Percentiles rank a stretch among this genome's conserved stretches.
phyloP scores from a whole-genome alignment of 2,888 invertebrate genomes.

The Ornithoptera priamus region DNA sequence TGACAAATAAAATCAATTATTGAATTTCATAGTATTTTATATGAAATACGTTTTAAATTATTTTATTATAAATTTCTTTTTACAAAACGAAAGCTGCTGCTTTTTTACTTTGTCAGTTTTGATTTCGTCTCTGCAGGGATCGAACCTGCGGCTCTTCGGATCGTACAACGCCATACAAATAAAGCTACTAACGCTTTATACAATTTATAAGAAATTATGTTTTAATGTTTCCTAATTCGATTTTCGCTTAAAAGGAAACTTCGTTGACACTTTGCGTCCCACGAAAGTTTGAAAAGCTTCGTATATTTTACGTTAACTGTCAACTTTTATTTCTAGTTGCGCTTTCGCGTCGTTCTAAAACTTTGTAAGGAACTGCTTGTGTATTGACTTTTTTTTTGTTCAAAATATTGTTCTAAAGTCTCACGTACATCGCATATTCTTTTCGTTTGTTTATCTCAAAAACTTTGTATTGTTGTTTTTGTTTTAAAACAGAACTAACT shows the following conservation, averaged over 20 bases:
- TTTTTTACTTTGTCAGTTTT: no score
- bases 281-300: slow-evolving; percentile 15
- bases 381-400: slow-evolving; percentile 10
- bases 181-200: no score
- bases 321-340: slow-evolving; percentile 18
- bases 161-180: no score
- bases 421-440: neutral
- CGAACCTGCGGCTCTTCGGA: no score
- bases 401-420: slow-evolving; percentile 12
- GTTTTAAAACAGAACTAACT: slow-evolving; percentile 1
- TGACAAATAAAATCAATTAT: no score
- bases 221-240: neutral
- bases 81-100: no score
- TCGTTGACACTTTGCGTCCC: slow-evolving; percentile 9
- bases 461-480: neutral
- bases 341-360: slow-evolving; percentile 16
- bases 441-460: neutral
- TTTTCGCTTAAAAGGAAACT: slow-evolving; percentile 3
- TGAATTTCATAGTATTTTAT: no score
- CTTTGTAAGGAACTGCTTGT: slow-evolving; percentile 13
- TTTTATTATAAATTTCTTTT: no score
- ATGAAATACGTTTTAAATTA: no score
- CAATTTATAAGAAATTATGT: neutral
- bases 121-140: no score
- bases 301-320: slow-evolving; percentile 22